These are phyloP conservation scores for Bursaphelenchus okinawaensis DNA, from an alignment of 2,888 invertebrate species.

Conservation along the genomic window DNA sequence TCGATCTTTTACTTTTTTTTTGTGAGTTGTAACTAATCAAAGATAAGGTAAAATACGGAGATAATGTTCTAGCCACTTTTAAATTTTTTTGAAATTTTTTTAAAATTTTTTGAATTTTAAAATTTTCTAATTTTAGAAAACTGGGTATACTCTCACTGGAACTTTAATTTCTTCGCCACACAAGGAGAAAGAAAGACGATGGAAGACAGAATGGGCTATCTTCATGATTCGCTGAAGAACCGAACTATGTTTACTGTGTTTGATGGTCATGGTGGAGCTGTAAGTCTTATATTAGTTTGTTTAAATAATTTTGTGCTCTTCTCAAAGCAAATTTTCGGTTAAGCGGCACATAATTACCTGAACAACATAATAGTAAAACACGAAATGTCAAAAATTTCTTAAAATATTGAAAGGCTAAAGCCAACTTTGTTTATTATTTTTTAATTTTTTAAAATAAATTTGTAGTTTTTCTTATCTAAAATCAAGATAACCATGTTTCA, in stretches of 20 bases:
- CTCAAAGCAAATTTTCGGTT: no score
- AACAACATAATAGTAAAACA: no score
- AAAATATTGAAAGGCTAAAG: no score
- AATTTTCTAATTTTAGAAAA: neutral
- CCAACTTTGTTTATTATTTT: neutral
- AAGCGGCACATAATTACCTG: no score
- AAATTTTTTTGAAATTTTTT: no score
- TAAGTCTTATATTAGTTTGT: conserved; percentile 11
- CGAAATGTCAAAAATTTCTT: no score
- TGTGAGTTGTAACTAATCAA: no score
- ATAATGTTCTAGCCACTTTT: no score
- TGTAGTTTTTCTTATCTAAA: no score
- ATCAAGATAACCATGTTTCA: conserved; percentile 20
- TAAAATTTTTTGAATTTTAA: neutral
- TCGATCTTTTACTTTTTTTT: no score
- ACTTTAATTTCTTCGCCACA: conserved; percentile 35
- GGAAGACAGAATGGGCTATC: conserved; percentile 45
- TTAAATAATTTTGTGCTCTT: neutral
- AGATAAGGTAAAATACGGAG: no score
- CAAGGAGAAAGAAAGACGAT: conserved; percentile 34
- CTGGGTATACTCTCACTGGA: conserved; percentile 32
- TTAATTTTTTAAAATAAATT: neutral
- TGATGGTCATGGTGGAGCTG: conserved; percentile 50
- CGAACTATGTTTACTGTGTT: conserved; percentile 42
- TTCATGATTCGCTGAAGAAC: conserved; percentile 35